Evolutionary conservation across 2,797 vertebrate species (phyloP), one percentile per base, ranked within the genome.

Genomic region (Pipistrellus pipistrellus): DNA sequence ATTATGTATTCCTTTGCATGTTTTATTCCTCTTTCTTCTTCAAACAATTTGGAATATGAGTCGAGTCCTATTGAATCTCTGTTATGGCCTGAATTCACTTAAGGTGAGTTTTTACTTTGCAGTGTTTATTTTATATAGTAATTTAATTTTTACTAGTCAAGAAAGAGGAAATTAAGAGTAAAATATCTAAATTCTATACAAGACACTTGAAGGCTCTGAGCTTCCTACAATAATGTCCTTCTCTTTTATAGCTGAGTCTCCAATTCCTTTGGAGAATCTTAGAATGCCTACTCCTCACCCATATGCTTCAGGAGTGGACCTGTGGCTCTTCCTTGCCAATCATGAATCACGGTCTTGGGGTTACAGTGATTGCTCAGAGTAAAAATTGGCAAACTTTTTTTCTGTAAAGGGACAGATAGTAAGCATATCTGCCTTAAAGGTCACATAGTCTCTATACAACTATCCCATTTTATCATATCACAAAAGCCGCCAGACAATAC

Each of bases 91-190:
- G 25, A 57, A 46, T 86, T 93, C 77, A 90, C 30, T 41, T n/a
- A 76, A 53, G 68, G 32, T 23, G 77, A n/a, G 2, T 69, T 88
- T 88, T 88, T 32, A 93, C 18, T 55, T 84, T 57, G 35, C 4
- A 68, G 4, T 76, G 62, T 68, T 90, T 8, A 82, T 78, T 93
- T 85, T 81, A 80, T 55, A 59, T 21, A 59, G 1, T 23, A 84
- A 91, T 75, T 93, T 1, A 75, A 38, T 85, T 88, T 88, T 77
- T 38, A 62, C 23, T 32, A 88, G 27, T 71, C 8, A 88, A 72
- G 25, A 55, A 86, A 32, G 44, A 82, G 4, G 12, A 51, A 82
- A 69, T 69, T 81, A 82, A 76, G 57, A 62, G 15, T 83, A n/a
- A 78, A 41, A 73, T 2, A 69, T 78, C 27, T 73, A 77, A 20